A percentile compares a stretch with the other conserved stretches of the same genome.
These are phyloP conservation scores for Lepus townsendii DNA, from an alignment of 2,797 vertebrate genomes.

Conservation along the genomic window DNA sequence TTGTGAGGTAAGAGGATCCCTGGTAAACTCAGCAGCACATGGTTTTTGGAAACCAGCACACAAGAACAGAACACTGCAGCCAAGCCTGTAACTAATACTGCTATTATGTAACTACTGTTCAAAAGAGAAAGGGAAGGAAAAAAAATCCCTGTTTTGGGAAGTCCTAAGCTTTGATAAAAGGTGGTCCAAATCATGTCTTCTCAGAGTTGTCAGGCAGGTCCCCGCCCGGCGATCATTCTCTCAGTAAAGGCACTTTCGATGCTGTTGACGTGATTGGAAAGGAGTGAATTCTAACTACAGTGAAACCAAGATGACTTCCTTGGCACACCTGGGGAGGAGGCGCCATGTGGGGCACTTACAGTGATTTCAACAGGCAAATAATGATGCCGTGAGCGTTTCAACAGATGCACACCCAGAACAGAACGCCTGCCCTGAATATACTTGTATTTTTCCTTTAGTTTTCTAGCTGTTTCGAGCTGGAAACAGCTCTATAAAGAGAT, in stretches of 20 bases:
- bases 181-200: not conserved
- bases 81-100: slow-evolving; percentile 79
- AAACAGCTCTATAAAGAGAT: slow-evolving; percentile 63
- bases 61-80: slow-evolving; percentile 74
- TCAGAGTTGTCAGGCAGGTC: slow-evolving; percentile 28
- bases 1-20: slow-evolving; percentile 79
- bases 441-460: slow-evolving; percentile 60
- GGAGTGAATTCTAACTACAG: slow-evolving; percentile 17
- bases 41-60: slow-evolving; percentile 77
- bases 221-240: slow-evolving; percentile 33
- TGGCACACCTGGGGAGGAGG: not conserved
- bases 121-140: slow-evolving; percentile 57
- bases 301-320: slow-evolving; percentile 52
- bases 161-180: slow-evolving; percentile 35
- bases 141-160: not conserved
- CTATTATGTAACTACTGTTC: slow-evolving; percentile 60
- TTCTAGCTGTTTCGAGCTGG: slow-evolving; percentile 72
- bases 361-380: slow-evolving; percentile 56
- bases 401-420: slow-evolving; percentile 47
- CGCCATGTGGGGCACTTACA: not conserved
- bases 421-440: slow-evolving; percentile 55
- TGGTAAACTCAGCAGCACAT: slow-evolving; percentile 74
- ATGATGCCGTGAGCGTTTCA: slow-evolving; percentile 11
- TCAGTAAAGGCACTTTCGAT: slow-evolving; percentile 85
- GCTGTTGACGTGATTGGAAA: slow-evolving; percentile 70